Base-by-base conservation (phyloP, 2,113 vertebrate species). In the Oenanthe oenanthe region DNA sequence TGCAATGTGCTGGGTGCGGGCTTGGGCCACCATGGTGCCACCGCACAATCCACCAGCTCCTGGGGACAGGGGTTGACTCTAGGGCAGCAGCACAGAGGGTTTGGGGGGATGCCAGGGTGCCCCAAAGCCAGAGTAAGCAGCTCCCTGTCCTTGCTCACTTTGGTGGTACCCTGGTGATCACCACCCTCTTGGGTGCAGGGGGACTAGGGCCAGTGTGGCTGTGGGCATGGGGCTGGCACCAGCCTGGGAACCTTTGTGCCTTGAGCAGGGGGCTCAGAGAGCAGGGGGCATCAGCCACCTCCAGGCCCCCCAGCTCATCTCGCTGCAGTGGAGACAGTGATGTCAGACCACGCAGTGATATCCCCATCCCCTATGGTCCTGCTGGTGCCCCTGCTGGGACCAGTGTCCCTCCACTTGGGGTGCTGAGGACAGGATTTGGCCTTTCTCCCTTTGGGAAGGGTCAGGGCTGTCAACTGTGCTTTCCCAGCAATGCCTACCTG, bases 211-310 rank as follows among this genome's bases (percentile, higher is more conserved):
- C 7, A 17, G 38, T 5, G 0, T 47, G 68, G 29, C 58, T 43
- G 1, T 45, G 47, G 73, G 62, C 13, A 18, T 10, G 32, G 78
- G 58, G 53, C 88, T 75, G 71, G 73, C 48, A 57, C 36, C 7
- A 13, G 13, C 66, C 13, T 3, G 82, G 65, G 54, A 95, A 85
- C 85, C 82, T 94, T 94, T 83, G 96, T 97, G 96, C 96, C 96
- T 97, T 97, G 95, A 95, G 85, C 60, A 32, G 82, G 85, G 88
- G 81, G 24, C 66, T 89, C 3, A 1, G 62, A 62, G 62, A n/a
- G 71, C 74, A 31, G 50, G 81, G 45, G 16, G 13, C 31, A 29
- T 82, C 70, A 79, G 75, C 78, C 71, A 68, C 34, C 82, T 82
- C 90, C 0, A 0, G 11, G 38, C n/a, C 54, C 78, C 53, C 40